Base-by-base conservation (phyloP, 1,140 invertebrate species). In the Telenomus remus region DNA sequence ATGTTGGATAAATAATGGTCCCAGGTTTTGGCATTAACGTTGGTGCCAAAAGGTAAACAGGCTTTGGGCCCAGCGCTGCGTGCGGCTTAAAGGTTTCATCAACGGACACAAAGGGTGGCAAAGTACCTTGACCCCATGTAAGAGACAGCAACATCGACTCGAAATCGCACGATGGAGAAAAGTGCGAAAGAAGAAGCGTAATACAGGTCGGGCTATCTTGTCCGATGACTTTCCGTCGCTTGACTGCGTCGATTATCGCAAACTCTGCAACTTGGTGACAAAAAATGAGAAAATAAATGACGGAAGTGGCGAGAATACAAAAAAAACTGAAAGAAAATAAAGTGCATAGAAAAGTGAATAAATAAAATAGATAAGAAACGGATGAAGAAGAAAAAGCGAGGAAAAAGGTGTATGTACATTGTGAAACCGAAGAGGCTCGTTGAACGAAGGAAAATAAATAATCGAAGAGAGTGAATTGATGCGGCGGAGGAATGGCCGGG, bases 111-210 rank as follows among this genome's bases (percentile, higher is more conserved):
- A 74, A 74, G 69, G 42, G 49, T 76, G 57, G 63, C 60, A 79
- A 76, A 85, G 84, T 84, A 71, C 83, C 82, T 87, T 86, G 85
- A 87, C 84, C 84, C 78, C 82, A 78, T 71, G 76, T 74, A 77
- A 77, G 66, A 79, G 79, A 80, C 61, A 68, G 71, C 68, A 76
- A 65, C 53, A 78, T 54, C 56, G 35, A 59, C 63, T 61, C 46
- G 65, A 72, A 75, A 54, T 64, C 68, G 68, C 50, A 75, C 75
- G 74, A 79, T 69, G 75, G 79, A 80, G 81, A 85, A 84, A 85
- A 85, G 80, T 82, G 74, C 82, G 65, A 83, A 84, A 73, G 70
- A 71, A 82, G 64, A 79, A 66, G 77, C 66, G 76, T 81, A 82
- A 85, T 84, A 80, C 81, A 79, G 82, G 80, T 82, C 83, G 82